These are phyloP conservation scores for Bombus huntii DNA, from an alignment of 1,140 invertebrate genomes.

Conservation along the genomic window DNA sequence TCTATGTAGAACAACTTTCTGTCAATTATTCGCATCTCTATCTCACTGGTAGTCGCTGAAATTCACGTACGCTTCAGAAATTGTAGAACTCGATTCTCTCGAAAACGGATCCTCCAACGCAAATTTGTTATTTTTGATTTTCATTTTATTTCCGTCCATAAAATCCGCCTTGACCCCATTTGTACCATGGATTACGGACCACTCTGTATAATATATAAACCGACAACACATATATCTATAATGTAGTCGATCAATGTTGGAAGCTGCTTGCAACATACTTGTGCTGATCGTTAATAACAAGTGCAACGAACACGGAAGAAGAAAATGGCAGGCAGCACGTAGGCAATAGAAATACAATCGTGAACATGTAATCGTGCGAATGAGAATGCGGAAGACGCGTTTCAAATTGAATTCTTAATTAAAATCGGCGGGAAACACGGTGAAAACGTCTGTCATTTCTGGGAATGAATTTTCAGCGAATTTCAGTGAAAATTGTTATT, in stretches of 20 bases:
- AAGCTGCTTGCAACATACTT: not conserved
- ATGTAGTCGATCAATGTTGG: not conserved
- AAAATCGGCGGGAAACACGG: not conserved
- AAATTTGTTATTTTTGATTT: too few species aligned
- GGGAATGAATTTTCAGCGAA: not conserved
- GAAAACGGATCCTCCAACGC: too few species aligned
- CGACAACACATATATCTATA: not conserved
- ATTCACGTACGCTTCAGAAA: too few species aligned
- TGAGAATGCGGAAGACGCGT: not conserved
- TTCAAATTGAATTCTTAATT: slow-evolving; percentile 22
- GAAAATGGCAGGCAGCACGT: not conserved
- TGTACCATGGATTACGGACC: too few species aligned
- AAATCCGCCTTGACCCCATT: too few species aligned
- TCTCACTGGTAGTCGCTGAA: too few species aligned
- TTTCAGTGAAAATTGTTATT: not conserved
- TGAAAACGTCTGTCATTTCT: not conserved
- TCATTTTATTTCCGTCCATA: too few species aligned
- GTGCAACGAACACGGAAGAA: not conserved
- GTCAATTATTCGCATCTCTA: too few species aligned
- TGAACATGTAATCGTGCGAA: not conserved
- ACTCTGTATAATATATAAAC: too few species aligned
- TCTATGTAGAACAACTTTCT: too few species aligned
- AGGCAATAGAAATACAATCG: not conserved
- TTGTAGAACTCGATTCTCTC: too few species aligned
- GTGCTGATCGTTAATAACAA: not conserved